phyloP scores from a whole-genome alignment of 2,113 vertebrate genomes.

The Stigmatopora argus region DNA sequence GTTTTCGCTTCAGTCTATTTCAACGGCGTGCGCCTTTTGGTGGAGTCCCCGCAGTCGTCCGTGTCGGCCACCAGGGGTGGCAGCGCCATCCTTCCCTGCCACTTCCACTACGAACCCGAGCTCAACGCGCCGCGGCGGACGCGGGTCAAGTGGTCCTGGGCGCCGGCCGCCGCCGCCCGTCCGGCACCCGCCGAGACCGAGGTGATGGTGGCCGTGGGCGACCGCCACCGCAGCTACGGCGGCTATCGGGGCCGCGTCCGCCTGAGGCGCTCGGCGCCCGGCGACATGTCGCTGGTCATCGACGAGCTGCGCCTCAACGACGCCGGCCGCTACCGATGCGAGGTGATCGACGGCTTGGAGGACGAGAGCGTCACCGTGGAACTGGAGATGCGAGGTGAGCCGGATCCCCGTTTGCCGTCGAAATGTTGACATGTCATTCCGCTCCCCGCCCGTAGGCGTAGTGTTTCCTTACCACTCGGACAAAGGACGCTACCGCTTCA shows the following conservation, averaged over 20 bases:
- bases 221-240: slow-evolving; percentile 76
- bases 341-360: slow-evolving; percentile 90
- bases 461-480: slow-evolving; percentile 86
- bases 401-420: too few relatives aligned
- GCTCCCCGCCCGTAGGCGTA: slow-evolving; percentile 66
- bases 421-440: neutral
- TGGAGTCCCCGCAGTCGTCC: slow-evolving; percentile 72
- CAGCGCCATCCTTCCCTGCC: slow-evolving; percentile 81
- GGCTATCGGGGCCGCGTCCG: slow-evolving; percentile 76
- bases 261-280: slow-evolving; percentile 49
- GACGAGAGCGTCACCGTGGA: slow-evolving; percentile 83
- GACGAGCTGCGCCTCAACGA: slow-evolving; percentile 74
- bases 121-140: slow-evolving; percentile 62
- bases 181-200: slow-evolving; percentile 70
- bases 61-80: slow-evolving; percentile 77
- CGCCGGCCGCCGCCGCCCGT: slow-evolving; percentile 56
- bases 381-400: slow-evolving; percentile 79
- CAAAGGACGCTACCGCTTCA: slow-evolving; percentile 80
- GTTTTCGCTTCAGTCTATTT: slow-evolving; percentile 62
- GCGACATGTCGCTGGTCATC: slow-evolving; percentile 78
- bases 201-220: slow-evolving; percentile 82
- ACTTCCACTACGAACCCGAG: slow-evolving; percentile 74
- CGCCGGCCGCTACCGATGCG: slow-evolving; percentile 83
- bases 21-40: slow-evolving; percentile 73
- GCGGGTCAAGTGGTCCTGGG: slow-evolving; percentile 88